phyloP scores from a whole-genome alignment of 2,113 vertebrate genomes.

The Cyprinodon variegatus region DNA sequence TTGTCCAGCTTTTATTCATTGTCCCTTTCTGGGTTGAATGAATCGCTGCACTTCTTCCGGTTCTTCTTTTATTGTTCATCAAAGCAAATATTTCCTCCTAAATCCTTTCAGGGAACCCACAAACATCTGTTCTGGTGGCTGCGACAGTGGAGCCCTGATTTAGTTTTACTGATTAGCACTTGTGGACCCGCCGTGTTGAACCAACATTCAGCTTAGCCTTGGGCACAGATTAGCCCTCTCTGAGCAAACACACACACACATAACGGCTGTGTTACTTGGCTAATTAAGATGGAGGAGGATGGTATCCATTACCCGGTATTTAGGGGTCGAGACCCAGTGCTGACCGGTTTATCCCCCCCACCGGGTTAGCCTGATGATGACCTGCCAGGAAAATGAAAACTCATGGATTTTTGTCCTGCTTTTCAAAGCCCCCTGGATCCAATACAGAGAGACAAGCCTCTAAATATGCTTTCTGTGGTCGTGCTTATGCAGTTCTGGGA shows the following conservation, averaged over 20 bases:
- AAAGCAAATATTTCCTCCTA: constrained; percentile 23
- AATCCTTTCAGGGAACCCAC: constrained; percentile 9
- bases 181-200: constrained; percentile 49
- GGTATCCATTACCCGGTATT: constrained; percentile 60
- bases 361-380: constrained; percentile 38
- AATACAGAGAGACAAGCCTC: constrained; percentile 32
- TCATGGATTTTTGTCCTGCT: constrained; percentile 52
- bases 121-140: constrained; percentile 2
- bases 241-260: constrained; percentile 24
- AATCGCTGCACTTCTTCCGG: constrained; percentile 19
- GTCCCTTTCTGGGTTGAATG: constrained; percentile 43
- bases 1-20: constrained; percentile 43
- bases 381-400: constrained; percentile 60
- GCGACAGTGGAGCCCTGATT: constrained; percentile 24
- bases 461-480: constrained; percentile 44
- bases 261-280: constrained; percentile 20
- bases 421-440: constrained; percentile 37
- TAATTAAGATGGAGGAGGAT: constrained; percentile 59
- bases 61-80: constrained; percentile 27
- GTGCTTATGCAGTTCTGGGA: constrained; percentile 52
- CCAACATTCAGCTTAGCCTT: constrained; percentile 35
- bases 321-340: constrained; percentile 55
- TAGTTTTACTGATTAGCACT: constrained; percentile 57
- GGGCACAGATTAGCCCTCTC: constrained; percentile 49
- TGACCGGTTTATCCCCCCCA: constrained; percentile 49